Evolutionary conservation across 2,797 vertebrate species (phyloP).

Genomic region (Eutrigla gurnardus): DNA sequence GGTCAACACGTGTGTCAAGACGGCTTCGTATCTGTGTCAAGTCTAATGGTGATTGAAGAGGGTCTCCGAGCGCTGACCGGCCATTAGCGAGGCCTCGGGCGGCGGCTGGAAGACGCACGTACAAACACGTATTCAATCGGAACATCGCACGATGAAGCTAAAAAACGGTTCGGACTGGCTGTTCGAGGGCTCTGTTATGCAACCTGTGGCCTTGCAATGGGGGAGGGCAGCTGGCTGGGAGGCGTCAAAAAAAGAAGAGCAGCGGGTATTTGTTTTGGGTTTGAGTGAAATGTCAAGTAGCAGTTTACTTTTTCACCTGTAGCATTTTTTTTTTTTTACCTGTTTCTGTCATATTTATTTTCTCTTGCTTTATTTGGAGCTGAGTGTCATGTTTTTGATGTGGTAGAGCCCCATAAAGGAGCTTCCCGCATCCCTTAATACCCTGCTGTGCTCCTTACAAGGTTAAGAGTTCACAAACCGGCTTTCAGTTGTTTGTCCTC

Average conservation of each 20-base stretch:
- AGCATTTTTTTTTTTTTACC: neutral
- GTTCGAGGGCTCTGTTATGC: constrained; percentile 12
- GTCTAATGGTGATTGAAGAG: neutral
- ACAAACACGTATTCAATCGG: neutral
- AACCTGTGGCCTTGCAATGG: neutral
- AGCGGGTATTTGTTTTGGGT: constrained; percentile 12
- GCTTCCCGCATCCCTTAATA: neutral
- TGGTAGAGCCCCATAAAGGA: neutral
- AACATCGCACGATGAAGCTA: neutral
- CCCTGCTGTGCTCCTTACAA: constrained; percentile 23
- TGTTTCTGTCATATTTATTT: neutral
- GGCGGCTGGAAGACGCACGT: neutral
- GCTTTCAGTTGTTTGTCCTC: neutral
- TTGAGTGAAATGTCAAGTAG: constrained; percentile 6
- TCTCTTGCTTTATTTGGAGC: neutral
- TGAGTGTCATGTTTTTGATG: fast-evolving
- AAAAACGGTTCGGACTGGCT: constrained; percentile 23
- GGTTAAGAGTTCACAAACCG: neutral
- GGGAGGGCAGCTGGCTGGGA: neutral
- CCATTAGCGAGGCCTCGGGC: neutral
- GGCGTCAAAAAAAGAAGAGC: neutral
- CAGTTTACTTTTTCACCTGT: neutral
- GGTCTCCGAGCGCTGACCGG: neutral
- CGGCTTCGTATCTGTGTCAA: constrained; percentile 1
- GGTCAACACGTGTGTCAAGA: neutral